A percentile compares a stretch with the other conserved stretches of the same genome.
These are phyloP conservation scores for Porites divaricata DNA, from an alignment of 92 coral and sea anemone species.

Conservation along the genomic window DNA sequence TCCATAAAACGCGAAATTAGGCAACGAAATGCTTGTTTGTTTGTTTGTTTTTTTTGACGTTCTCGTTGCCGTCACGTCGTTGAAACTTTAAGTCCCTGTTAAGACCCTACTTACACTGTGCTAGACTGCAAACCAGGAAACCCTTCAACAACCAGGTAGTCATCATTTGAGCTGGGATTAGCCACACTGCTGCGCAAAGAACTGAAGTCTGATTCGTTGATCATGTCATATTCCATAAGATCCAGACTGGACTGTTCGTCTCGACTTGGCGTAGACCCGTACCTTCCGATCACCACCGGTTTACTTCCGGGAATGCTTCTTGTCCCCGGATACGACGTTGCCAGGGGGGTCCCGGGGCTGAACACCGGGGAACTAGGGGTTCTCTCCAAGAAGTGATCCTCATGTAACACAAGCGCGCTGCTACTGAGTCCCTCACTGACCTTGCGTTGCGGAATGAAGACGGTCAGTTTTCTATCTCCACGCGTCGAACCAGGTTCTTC, in stretches of 20 bases:
- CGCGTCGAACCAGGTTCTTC: neutral
- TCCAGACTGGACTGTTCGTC: slow-evolving; percentile 80
- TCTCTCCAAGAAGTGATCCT: slow-evolving; percentile 25
- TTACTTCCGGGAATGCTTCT: slow-evolving; percentile 60
- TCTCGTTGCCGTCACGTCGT: too few species aligned
- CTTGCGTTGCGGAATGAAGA: slow-evolving; percentile 29
- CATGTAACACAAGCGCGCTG: slow-evolving; percentile 58
- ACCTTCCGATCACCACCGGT: slow-evolving; percentile 49
- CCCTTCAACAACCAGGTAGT: slow-evolving; percentile 89
- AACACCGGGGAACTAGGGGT: slow-evolving; percentile 40
- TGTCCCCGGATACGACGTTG: slow-evolving; percentile 65
- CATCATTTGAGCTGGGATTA: slow-evolving; percentile 85
- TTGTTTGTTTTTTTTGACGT: too few species aligned
- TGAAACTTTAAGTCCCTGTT: too few species aligned
- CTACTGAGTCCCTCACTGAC: slow-evolving; percentile 26
- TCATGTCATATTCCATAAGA: slow-evolving; percentile 79
- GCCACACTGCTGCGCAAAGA: slow-evolving; percentile 83
- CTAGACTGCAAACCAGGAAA: slow-evolving; percentile 87
- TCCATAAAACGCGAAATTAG: too few species aligned
- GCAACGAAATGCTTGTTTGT: too few species aligned
- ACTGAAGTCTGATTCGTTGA: slow-evolving; percentile 85
- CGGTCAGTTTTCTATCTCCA: slow-evolving; percentile 18
- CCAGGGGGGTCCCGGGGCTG: slow-evolving; percentile 64
- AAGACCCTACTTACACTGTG: slow-evolving; percentile 34
- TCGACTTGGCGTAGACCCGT: slow-evolving; percentile 37